phyloP scores from a whole-genome alignment of 2,888 invertebrate species.

The Drosophila emarginata region DNA sequence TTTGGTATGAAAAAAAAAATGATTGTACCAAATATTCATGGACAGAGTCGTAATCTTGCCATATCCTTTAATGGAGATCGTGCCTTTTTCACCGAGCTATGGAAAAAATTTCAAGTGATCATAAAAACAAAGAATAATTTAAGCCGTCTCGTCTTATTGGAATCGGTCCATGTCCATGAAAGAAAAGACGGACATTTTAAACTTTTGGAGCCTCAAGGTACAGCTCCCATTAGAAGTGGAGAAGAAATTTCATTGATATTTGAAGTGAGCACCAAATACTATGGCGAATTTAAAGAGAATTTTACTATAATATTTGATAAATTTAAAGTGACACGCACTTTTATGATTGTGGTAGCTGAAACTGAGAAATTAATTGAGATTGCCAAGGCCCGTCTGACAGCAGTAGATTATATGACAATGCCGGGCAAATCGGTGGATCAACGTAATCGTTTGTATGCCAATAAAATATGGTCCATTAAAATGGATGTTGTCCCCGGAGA shows the following conservation, averaged over 20 bases:
- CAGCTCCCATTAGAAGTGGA: slow-evolving; percentile 10
- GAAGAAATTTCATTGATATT: slow-evolving; percentile 41
- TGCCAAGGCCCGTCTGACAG: slow-evolving; percentile 42
- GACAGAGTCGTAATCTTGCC: accelerated
- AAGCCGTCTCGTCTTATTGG: slow-evolving; percentile 42
- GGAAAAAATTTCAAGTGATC: slow-evolving; percentile 72
- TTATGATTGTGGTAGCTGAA: slow-evolving; percentile 73
- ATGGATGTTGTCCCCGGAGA: slow-evolving; percentile 84
- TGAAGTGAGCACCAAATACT: slow-evolving; percentile 58
- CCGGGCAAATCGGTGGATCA: slow-evolving; percentile 39
- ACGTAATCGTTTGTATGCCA: slow-evolving; percentile 70
- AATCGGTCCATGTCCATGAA: slow-evolving; percentile 34
- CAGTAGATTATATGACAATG: slow-evolving; percentile 31
- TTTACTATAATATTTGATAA: slow-evolving; percentile 59
- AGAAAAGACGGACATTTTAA: slow-evolving; percentile 51
- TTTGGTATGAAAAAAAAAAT: slow-evolving; percentile 30
- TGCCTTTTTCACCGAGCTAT: slow-evolving; percentile 82
- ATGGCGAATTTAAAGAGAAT: slow-evolving; percentile 69
- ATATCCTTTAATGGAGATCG: slow-evolving; percentile 84
- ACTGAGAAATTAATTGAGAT: slow-evolving; percentile 44
- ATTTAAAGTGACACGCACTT: slow-evolving; percentile 62
- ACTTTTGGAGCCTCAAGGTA: slow-evolving; percentile 55
- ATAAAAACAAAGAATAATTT: slow-evolving; percentile 63
- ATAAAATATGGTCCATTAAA: slow-evolving; percentile 72
- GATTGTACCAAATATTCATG: not conserved